These are phyloP conservation scores for Myotis davidii DNA, from an alignment of 2,113 vertebrate species.

Conservation along the genomic window DNA sequence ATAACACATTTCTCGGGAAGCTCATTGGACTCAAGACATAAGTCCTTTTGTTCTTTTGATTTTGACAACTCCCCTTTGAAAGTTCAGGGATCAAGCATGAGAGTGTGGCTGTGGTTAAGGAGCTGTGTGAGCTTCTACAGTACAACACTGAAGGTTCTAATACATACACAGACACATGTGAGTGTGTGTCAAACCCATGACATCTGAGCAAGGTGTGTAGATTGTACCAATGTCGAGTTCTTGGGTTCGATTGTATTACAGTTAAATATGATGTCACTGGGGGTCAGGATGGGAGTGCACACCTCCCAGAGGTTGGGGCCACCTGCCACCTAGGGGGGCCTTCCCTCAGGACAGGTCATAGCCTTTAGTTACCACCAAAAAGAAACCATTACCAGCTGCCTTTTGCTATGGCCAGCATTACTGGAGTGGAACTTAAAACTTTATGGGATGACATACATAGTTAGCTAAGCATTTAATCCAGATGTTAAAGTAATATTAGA, in stretches of 20 bases:
- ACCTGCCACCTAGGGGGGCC: background rate
- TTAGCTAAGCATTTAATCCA: background rate
- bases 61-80: background rate
- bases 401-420: background rate
- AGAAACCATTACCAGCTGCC: background rate
- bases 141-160: fast-evolving
- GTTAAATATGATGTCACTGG: background rate
- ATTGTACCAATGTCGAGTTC: background rate
- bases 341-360: background rate
- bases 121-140: background rate
- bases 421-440: background rate
- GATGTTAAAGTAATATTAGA: background rate
- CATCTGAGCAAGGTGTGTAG: background rate
- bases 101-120: background rate
- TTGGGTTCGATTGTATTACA: background rate
- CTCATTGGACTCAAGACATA: background rate
- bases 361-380: background rate
- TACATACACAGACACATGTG: fast-evolving
- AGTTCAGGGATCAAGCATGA: background rate
- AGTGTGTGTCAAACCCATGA: fast-evolving
- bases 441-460: background rate
- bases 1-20: fast-evolving
- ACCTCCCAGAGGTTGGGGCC: background rate
- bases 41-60: background rate
- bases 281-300: too few relatives aligned